Evolutionary conservation across 2,797 vertebrate species (phyloP), one percentile per base, ranked within the genome.

Genomic region (Synanceia verrucosa): DNA sequence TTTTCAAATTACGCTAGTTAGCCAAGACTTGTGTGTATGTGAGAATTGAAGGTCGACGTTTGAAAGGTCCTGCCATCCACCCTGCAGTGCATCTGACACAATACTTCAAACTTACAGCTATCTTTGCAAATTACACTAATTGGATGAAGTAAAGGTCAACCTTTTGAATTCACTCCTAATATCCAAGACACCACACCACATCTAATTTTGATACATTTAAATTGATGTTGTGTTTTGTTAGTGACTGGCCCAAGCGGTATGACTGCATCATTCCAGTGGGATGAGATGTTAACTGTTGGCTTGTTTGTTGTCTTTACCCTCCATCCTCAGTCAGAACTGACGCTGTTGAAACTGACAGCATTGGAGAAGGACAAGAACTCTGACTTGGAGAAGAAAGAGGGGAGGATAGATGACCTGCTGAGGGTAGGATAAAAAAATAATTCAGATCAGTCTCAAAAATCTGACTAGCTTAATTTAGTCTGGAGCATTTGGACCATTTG

Each of bases 341-440:
- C 98, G 23, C 94, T 98, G 93, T 95, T 97, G 93, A 99, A 99
- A 93, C 95, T 99, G 88, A 96, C 93, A 69, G 96, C 97, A 58
- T 90, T 99, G 94, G 97, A 99, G 93, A 98, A 94, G 91, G 96
- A 92, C 91, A 99, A 99, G 91, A 97, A 96, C 93, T 99, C 97
- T 47, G 97, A 99, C 89, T 93, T 99, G 90, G 97, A 99, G 92
- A 99, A 98, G 94, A 99, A 99, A 83, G 98, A 99, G 79, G 97
- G 97, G 23, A 95, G 97, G 78, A 99, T 99, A 90, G 97, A 99
- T 60, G 98, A 99, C 87, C 94, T 99, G 81, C 78, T 99, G 93
- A 94, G 97, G 96, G 98, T 99, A 91, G 78, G 77, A 71, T 3
- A 1, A 64, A 18, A 68, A 62, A 41, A 56, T 50, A 41, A 18